These are phyloP conservation scores for Achlya flavicornis DNA, from an alignment of 2,888 invertebrate genomes.

Conservation along the genomic window DNA sequence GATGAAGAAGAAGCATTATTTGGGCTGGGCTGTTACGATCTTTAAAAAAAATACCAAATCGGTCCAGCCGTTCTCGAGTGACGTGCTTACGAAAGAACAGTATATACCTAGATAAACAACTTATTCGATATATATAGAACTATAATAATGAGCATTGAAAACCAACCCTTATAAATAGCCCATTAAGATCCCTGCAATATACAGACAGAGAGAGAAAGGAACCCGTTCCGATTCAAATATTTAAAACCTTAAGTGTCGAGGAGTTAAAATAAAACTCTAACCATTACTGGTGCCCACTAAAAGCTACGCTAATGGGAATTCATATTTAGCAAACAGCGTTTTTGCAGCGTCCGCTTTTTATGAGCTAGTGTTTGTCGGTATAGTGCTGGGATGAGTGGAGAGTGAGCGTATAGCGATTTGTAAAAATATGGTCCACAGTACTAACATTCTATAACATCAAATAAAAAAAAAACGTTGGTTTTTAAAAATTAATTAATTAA, in stretches of 20 bases:
- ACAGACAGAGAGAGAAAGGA: not conserved
- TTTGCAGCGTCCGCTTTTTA: slow-evolving; percentile 45
- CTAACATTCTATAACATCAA: too few species aligned
- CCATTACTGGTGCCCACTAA: slow-evolving; percentile 37
- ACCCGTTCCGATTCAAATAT: not conserved
- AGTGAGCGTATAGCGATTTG: not conserved
- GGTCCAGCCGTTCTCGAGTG: too few species aligned
- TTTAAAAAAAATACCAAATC: too few species aligned
- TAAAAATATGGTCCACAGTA: not conserved
- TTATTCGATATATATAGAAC: too few species aligned
- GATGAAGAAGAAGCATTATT: too few species aligned
- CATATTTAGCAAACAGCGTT: slow-evolving; percentile 58
- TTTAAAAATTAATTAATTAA: too few species aligned
- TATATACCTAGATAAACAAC: too few species aligned
- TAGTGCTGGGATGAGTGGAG: slow-evolving; percentile 15
- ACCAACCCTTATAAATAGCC: not conserved
- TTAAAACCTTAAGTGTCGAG: slow-evolving; percentile 3
- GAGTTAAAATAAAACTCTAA: slow-evolving; percentile 18
- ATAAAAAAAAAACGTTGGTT: too few species aligned
- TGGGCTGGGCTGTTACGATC: too few species aligned
- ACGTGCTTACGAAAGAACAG: too few species aligned
- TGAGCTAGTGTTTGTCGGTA: slow-evolving; percentile 11
- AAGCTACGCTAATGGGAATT: slow-evolving; percentile 53
- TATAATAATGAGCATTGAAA: not conserved
- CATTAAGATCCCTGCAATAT: not conserved